These are phyloP conservation scores for Peromyscus leucopus DNA, from an alignment of 2,113 vertebrate genomes.

Conservation along the genomic window DNA sequence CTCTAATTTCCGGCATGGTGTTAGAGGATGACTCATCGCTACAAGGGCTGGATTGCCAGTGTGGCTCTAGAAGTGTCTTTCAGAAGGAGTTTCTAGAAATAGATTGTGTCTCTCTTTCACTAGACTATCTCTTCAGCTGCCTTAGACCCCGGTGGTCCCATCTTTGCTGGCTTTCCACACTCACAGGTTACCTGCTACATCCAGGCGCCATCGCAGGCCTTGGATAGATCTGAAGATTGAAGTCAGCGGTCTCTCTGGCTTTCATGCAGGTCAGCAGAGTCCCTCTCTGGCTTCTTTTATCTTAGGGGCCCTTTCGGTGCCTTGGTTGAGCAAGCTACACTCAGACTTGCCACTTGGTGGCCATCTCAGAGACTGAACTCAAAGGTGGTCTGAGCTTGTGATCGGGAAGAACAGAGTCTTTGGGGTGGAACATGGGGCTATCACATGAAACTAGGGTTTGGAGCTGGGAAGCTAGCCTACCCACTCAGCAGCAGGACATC, in stretches of 20 bases:
- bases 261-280: background rate
- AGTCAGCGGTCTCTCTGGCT: background rate
- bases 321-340: background rate
- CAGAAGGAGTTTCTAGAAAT: conserved; percentile 41
- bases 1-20: background rate
- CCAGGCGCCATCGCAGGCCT: rapidly evolving
- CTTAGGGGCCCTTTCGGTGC: background rate
- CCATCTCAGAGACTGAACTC: background rate
- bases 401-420: background rate
- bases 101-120: background rate
- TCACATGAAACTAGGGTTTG: rapidly evolving
- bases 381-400: rapidly evolving
- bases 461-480: background rate
- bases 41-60: background rate
- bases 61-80: background rate
- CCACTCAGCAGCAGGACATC: rapidly evolving
- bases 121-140: background rate
- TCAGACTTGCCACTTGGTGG: rapidly evolving
- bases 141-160: background rate
- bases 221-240: rapidly evolving
- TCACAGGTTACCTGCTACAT: background rate
- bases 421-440: rapidly evolving
- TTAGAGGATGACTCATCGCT: background rate
- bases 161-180: background rate
- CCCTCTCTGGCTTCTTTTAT: too few species aligned